phyloP scores from a whole-genome alignment of 2,113 vertebrate species.

The Spea multiplicata region DNA sequence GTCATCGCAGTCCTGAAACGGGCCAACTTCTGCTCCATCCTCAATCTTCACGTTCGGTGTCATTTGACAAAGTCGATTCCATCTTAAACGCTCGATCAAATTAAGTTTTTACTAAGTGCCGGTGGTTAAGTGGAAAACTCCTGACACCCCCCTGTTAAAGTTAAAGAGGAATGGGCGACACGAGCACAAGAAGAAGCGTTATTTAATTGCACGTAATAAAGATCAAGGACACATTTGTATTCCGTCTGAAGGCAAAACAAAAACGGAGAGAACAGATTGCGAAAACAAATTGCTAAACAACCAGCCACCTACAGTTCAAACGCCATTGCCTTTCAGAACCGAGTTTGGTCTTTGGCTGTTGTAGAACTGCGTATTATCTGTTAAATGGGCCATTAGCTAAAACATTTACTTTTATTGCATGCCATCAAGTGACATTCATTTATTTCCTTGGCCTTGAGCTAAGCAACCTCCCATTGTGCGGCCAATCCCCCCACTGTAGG shows the following conservation, averaged over 20 bases:
- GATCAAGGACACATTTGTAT: slow-evolving; percentile 45
- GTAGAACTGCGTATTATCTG: not conserved
- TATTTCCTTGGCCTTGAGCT: slow-evolving; percentile 14
- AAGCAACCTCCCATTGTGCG: not conserved
- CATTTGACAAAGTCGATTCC: slow-evolving; percentile 57
- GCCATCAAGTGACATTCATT: slow-evolving; percentile 16
- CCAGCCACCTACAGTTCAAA: not conserved
- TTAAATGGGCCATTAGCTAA: slow-evolving; percentile 1
- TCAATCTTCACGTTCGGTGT: slow-evolving; percentile 4
- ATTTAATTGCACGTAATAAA: slow-evolving; percentile 49
- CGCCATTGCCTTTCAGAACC: slow-evolving; percentile 2
- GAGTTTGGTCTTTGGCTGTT: slow-evolving; percentile 3
- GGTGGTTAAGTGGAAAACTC: slow-evolving; percentile 28
- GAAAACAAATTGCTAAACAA: slow-evolving; percentile 17
- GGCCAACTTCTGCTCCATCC: not conserved
- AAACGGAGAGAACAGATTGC: slow-evolving; percentile 15
- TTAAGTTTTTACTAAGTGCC: slow-evolving; percentile 56
- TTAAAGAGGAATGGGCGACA: slow-evolving; percentile 52
- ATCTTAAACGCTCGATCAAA: slow-evolving; percentile 61
- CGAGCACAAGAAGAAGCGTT: slow-evolving; percentile 41
- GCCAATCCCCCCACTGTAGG: not conserved
- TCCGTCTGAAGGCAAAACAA: slow-evolving; percentile 41
- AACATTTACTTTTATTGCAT: slow-evolving; percentile 12
- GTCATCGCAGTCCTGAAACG: not conserved
- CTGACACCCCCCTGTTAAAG: slow-evolving; percentile 48